Conservation (phyloP, 2,113 vertebrate species). For the Pygoscelis adeliae region DNA sequence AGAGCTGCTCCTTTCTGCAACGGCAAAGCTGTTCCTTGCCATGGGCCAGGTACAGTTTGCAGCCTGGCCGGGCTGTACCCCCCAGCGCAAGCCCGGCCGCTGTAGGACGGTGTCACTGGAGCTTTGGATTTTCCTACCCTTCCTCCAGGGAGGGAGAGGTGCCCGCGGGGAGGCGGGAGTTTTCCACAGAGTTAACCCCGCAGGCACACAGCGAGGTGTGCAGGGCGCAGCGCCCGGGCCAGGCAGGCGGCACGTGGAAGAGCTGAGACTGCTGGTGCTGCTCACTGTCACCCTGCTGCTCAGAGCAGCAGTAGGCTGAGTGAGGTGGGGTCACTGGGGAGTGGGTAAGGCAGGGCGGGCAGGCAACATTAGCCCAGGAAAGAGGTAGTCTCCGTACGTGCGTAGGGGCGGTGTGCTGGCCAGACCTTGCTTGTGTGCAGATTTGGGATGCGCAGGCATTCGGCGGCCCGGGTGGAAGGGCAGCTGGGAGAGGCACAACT, state of each 20-base stretch:
- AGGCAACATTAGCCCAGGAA: not conserved
- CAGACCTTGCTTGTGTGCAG: not conserved
- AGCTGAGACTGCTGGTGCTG: not conserved
- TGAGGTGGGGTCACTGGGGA: not conserved
- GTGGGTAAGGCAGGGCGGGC: not conserved
- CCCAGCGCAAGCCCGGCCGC: not conserved
- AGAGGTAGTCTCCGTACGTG: not conserved
- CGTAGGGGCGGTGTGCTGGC: fast-evolving
- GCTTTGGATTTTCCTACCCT: not conserved
- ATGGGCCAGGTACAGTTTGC: not conserved
- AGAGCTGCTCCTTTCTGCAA: not conserved
- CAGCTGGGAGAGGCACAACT: not conserved
- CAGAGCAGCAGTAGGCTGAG: not conserved
- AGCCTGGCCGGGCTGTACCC: not conserved
- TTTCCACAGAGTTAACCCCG: not conserved
- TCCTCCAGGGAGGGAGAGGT: not conserved
- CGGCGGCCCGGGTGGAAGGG: fast-evolving
- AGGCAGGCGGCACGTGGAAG: not conserved
- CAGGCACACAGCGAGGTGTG: fast-evolving
- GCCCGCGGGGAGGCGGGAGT: not conserved
- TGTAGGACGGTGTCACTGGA: not conserved
- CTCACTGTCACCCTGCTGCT: not conserved
- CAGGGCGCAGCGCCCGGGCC: not conserved
- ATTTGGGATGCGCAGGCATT: fast-evolving
- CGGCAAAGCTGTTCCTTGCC: not conserved